Base-by-base conservation (phyloP, 2,888 invertebrate genomes). In the Saturnia pavonia region DNA sequence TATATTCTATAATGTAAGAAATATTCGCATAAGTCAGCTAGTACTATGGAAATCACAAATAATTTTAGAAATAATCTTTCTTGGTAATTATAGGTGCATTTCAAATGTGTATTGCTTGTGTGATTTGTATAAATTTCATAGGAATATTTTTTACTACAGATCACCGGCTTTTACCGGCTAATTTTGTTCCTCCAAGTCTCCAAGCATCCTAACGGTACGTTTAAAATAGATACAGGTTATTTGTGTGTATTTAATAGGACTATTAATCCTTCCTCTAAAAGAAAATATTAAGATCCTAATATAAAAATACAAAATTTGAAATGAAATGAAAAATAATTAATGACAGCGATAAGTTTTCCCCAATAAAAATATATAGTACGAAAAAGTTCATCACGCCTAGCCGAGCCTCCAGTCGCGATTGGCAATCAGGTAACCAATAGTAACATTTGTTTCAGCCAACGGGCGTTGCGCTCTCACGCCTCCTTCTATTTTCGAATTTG, bases 401-500 rank as follows among this genome's bases (percentile, higher is more conserved):
- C 80, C 78, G 83, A 81, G 82, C 83, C 85, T 85, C 85, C 77
- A 65, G 80, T 82, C 79, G 91, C 86, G 91, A 94, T 94, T 94
- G 93, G 93, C 81, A 82, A 80, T 75, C 76, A 75, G 74, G 76
- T 81, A 80, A 76, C 93, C 92, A 92, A 92, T 92, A 88, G 89
- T 84, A 83, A 77, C 81, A 82, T 80, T 82, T 84, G 88, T 85
- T 86, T 85, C 88, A 78, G 82, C 87, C 87, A 85, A 86, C 79
- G 79, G 82, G 83, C 81, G 82, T 76, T 76, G 88, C 84, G 82
- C 82, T 91, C 92, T 91, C 92, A 93, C 89, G 87, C 89, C 87
- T 85, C 85, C 81, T 86, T 88, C 91, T 90, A 90, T 89, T 91
- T 92, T 90, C 84, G 85, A 90, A 89, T 89, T 89, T 87, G 82